phyloP scores from a whole-genome alignment of 2,113 vertebrate species.

The Chaetura pelagica region DNA sequence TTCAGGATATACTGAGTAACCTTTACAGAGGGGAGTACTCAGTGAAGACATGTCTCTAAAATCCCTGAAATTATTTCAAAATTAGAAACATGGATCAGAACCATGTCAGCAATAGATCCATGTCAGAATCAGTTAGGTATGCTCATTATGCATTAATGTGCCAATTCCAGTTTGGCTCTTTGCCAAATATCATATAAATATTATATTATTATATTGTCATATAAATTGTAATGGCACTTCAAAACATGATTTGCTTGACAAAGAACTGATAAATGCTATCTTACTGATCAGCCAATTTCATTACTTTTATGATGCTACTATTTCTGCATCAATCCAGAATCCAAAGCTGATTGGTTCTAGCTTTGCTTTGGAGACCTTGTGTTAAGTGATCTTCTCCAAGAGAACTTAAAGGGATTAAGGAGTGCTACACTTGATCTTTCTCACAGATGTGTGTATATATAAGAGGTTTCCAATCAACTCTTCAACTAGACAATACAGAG shows the following conservation, averaged over 20 bases:
- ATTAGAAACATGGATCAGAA: constrained; percentile 42
- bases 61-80: constrained; percentile 19
- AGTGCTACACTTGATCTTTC: neutral
- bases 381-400: neutral
- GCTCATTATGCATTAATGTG: neutral
- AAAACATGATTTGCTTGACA: neutral
- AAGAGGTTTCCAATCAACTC: neutral
- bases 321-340: neutral
- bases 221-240: neutral
- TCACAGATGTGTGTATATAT: neutral
- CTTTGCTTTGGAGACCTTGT: neutral
- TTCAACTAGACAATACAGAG: neutral
- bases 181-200: too few species aligned
- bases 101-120: constrained; percentile 13
- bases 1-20: neutral
- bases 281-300: neutral
- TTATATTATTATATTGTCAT: too few species aligned
- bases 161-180: neutral
- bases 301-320: neutral
- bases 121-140: neutral
- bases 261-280: neutral
- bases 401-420: neutral
- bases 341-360: neutral
- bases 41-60: neutral
- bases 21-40: neutral